phyloP scores from a whole-genome alignment of 2,888 invertebrate species.

The Uloborus plumipes region DNA sequence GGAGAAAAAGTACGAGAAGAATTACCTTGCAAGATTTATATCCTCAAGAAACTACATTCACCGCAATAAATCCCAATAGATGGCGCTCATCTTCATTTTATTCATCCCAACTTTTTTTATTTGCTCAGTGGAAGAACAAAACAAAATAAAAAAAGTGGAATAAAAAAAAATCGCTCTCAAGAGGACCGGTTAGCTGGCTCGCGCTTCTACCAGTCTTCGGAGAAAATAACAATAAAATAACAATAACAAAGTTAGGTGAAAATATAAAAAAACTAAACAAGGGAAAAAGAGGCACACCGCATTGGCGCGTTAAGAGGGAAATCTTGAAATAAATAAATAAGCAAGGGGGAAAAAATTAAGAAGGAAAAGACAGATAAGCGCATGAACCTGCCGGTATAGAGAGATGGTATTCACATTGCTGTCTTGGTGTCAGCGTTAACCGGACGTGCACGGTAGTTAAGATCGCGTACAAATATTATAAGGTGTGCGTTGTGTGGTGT shows the following conservation, averaged over 20 bases:
- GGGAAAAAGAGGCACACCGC: constrained; percentile 31
- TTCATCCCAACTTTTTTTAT: background rate
- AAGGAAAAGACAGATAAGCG: constrained; percentile 8
- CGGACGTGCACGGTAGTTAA: constrained; percentile 42
- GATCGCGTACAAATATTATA: constrained; percentile 21
- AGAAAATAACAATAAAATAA: constrained; percentile 18
- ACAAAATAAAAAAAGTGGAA: background rate
- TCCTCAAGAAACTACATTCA: background rate
- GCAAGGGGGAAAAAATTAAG: constrained; percentile 15
- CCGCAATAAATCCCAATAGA: background rate
- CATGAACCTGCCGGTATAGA: constrained; percentile 39
- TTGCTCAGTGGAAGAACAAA: background rate
- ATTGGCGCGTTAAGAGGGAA: constrained; percentile 38
- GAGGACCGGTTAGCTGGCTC: constrained; percentile 57
- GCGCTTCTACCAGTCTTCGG: constrained; percentile 21
- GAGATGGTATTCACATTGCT: constrained; percentile 29
- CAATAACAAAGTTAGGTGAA: background rate
- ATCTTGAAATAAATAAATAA: constrained; percentile 56
- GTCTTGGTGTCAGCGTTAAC: constrained; percentile 23
- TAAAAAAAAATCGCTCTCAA: constrained; percentile 14
- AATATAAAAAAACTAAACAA: constrained; percentile 4
- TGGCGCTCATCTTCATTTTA: background rate
- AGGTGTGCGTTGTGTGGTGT: constrained; percentile 13
- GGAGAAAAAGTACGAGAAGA: background rate
- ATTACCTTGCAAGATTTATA: background rate